A percentile compares a stretch with the other conserved stretches of the same genome.
These are phyloP conservation scores for Hydrotaea diabolus DNA, from an alignment of 2,888 invertebrate genomes.

Conservation along the genomic window DNA sequence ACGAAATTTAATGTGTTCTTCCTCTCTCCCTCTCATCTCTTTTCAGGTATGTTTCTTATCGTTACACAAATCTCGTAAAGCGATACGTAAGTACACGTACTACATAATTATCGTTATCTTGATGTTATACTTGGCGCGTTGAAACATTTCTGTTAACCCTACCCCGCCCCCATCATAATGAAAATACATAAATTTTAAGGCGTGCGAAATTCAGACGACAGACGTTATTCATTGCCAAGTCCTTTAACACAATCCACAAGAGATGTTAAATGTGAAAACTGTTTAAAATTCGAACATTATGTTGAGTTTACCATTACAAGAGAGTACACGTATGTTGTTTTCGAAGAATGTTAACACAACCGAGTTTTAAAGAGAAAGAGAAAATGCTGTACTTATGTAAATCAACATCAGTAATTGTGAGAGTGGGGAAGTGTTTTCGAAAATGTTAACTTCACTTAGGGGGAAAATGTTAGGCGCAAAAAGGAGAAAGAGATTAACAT, in stretches of 20 bases:
- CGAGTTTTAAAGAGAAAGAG: too few species aligned
- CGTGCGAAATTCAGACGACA: background rate
- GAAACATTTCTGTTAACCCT: constrained; percentile 17
- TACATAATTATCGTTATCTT: background rate
- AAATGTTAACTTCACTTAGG: background rate
- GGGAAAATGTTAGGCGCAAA: background rate
- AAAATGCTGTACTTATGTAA: background rate
- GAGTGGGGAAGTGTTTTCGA: background rate
- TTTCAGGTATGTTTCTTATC: constrained; percentile 31
- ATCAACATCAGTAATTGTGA: background rate
- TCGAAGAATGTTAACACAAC: too few species aligned
- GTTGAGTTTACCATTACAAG: background rate
- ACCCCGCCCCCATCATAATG: background rate
- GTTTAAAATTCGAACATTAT: background rate
- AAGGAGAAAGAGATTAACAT: background rate
- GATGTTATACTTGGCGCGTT: background rate
- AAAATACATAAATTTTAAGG: background rate
- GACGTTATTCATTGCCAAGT: constrained; percentile 29
- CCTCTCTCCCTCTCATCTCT: background rate
- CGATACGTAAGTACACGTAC: constrained; percentile 20
- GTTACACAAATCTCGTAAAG: background rate
- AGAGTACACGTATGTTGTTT: too few species aligned
- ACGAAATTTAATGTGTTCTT: background rate
- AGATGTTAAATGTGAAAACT: background rate
- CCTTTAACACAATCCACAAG: constrained; percentile 32